These are phyloP conservation scores for Glaucopsyche alexis DNA, from an alignment of 2,888 invertebrate genomes.

Conservation along the genomic window DNA sequence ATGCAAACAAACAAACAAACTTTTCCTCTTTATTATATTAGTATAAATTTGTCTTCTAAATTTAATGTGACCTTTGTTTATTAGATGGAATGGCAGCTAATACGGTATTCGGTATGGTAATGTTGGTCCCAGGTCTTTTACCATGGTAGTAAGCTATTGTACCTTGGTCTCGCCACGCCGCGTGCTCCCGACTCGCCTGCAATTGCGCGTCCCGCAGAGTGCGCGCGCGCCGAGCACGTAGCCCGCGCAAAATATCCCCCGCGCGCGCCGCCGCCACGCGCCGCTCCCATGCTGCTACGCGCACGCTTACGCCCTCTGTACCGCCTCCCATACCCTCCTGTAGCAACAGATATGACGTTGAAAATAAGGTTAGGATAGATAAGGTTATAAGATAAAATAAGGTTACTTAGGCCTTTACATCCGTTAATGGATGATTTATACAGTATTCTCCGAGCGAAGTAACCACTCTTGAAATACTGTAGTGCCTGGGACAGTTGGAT, in stretches of 20 bases:
- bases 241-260: conserved; percentile 81
- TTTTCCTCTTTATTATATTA: too few species aligned
- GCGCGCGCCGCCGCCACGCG: conserved; percentile 83
- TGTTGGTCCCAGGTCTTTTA: background rate
- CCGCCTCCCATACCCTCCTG: conserved; percentile 63
- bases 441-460: too few species aligned
- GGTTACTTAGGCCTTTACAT: too few species aligned
- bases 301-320: conserved; percentile 72
- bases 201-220: conserved; percentile 79
- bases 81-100: too few species aligned
- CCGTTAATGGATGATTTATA: too few species aligned
- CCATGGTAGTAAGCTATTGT: background rate
- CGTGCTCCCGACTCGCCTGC: conserved; percentile 80
- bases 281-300: conserved; percentile 84
- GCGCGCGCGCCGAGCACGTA: conserved; percentile 77
- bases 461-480: too few species aligned
- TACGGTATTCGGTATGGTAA: too few species aligned
- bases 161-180: conserved; percentile 85
- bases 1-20: too few species aligned
- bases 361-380: background rate
- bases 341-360: background rate
- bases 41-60: too few species aligned
- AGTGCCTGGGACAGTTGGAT: too few species aligned
- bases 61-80: too few species aligned
- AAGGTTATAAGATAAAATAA: too few species aligned